Evolutionary conservation across 2,113 vertebrate genomes (phyloP).

Genomic region (Apistogramma diplotaenia): DNA sequence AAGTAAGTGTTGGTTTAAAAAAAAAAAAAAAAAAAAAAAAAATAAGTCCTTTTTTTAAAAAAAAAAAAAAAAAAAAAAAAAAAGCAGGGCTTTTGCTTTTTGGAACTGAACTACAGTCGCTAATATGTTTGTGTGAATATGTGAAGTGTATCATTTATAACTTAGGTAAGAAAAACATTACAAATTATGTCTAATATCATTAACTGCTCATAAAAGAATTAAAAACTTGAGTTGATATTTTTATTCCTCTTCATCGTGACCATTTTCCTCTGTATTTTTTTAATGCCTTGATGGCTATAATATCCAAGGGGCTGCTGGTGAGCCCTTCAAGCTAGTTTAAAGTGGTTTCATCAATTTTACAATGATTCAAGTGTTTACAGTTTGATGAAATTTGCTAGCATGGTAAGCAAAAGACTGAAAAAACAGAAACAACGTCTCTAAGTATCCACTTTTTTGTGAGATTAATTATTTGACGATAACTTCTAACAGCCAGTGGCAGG

Average conservation of each 20-base stretch:
- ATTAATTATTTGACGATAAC: neutral
- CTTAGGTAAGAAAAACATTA: neutral
- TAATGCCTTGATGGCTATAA: neutral
- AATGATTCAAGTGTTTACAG: neutral
- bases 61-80: neutral
- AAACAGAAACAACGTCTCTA: neutral
- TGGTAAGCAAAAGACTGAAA: neutral
- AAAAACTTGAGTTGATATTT: neutral
- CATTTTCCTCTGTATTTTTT: too few species aligned
- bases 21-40: neutral
- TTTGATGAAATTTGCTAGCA: neutral
- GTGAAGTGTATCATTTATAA: neutral
- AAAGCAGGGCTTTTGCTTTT: neutral
- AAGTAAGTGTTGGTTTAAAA: constrained; percentile 40
- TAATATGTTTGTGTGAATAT: neutral
- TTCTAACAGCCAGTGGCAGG: neutral
- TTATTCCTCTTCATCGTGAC: neutral
- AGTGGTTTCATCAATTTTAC: neutral
- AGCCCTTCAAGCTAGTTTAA: neutral
- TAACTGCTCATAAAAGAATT: neutral
- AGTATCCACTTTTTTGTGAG: neutral
- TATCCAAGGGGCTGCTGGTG: neutral
- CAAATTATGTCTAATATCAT: neutral
- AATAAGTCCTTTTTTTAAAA: neutral
- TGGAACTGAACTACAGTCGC: neutral